Conservation (phyloP, 2,113 vertebrate genomes). For the Phalacrocorax pelagicus region DNA sequence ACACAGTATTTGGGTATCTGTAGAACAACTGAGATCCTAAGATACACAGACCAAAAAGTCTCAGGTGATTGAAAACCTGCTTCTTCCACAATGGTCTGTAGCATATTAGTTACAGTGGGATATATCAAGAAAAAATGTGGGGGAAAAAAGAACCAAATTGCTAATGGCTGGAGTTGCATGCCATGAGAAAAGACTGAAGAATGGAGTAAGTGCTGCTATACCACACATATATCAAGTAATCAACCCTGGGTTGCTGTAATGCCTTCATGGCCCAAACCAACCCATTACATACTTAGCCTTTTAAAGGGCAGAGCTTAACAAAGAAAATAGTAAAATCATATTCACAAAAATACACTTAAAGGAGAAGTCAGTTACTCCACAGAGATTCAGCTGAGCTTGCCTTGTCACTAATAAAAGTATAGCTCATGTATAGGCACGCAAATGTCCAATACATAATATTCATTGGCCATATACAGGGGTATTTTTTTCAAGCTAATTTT, state of each 20-base stretch:
- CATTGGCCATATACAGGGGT: not conserved
- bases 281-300: not conserved
- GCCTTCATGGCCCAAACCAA: not conserved
- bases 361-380: not conserved
- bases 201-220: not conserved
- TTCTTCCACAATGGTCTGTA: not conserved
- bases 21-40: not conserved
- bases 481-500: not conserved
- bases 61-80: not conserved
- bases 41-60: not conserved
- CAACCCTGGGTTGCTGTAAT: not conserved
- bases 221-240: not conserved
- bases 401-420: not conserved
- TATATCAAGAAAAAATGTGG: not conserved
- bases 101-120: not conserved
- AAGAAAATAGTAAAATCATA: not conserved
- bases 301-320: not conserved
- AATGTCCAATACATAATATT: not conserved
- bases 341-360: not conserved
- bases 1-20: not conserved
- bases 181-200: not conserved
- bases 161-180: not conserved
- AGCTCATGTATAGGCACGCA: not conserved
- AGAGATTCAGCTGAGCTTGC: not conserved
- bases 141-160: not conserved